Evolutionary conservation across 2,888 invertebrate genomes (phyloP), one percentile per base, ranked within the genome.

Genomic region (Silvanus unidentatus): DNA sequence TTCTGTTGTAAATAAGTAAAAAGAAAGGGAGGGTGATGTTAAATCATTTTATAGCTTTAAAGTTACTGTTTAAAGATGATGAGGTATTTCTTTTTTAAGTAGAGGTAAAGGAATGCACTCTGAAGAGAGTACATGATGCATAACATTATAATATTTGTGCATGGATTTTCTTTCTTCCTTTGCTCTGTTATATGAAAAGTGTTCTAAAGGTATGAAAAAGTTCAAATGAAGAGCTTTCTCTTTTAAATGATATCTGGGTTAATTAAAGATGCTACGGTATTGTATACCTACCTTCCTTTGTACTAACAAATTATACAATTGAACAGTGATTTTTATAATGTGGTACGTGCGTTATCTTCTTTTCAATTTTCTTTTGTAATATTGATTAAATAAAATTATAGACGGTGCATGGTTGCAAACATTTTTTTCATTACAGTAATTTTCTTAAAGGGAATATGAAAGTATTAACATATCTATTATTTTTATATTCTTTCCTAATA

Each of bases 61-160:
- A 44, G 43, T 43, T 43, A 39, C 15, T 39, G 39, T 44, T 38
- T 44, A 39, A 15, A 39, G 44, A 44, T 44, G 43, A 39, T 38
- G 16, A 37, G 39, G 37, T 10, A 32, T 32, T 42, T 37, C 15
- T 37, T n/a, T n/a, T n/a, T n/a, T n/a, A n/a, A n/a, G n/a, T n/a
- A n/a, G n/a, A n/a, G n/a, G n/a, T 22, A 22, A 34, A 16, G 42
- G 44, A 12, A 30, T 39, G 29, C 29, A 28, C 12, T 44, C 39
- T 44, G 34, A 16, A 36, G 42, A 32, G 39, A 27, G 15, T 28
- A 35, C 14, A 15, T 29, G 40, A n/a, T n/a, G n/a, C n/a, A n/a
- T n/a, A n/a, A n/a, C n/a, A n/a, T n/a, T n/a, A 44, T 34, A 37
- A 40, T 41, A 38, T 45, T 41, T 41, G 41, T 40, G 15, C 14